Evolutionary conservation across 1,140 invertebrate species (phyloP).

Genomic region (Coboldia fuscipes): DNA sequence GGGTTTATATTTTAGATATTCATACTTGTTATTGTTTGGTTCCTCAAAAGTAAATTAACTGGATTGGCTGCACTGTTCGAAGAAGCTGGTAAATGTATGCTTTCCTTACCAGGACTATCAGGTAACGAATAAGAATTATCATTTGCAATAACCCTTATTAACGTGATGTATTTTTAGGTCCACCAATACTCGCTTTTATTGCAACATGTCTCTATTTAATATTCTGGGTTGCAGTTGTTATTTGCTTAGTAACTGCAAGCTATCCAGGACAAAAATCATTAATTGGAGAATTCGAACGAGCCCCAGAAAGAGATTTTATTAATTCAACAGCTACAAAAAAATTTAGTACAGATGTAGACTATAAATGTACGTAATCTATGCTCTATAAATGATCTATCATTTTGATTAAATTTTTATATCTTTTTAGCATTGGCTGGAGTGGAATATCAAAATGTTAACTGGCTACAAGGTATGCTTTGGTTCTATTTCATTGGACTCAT

Average conservation of each 20-base stretch:
- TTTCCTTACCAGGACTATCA: constrained; percentile 62
- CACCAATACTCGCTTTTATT: constrained; percentile 69
- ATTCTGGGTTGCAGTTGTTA: constrained; percentile 69
- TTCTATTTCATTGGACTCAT: constrained; percentile 70
- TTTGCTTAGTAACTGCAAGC: constrained; percentile 34
- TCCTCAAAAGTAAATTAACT: constrained; percentile 56
- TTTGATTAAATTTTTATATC: neutral
- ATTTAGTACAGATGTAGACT: constrained; percentile 5
- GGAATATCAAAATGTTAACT: constrained; percentile 41
- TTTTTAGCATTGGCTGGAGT: constrained; percentile 34
- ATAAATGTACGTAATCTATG: constrained; percentile 11
- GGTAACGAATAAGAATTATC: too few species aligned
- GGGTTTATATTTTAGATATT: constrained; percentile 42
- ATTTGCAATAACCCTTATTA: too few species aligned
- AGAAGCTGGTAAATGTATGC: constrained; percentile 69
- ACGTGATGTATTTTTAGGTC: too few species aligned
- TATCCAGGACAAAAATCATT: constrained; percentile 22
- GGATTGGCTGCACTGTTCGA: constrained; percentile 65
- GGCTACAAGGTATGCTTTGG: constrained; percentile 80
- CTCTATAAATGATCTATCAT: constrained; percentile 1
- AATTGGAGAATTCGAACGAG: constrained; percentile 3
- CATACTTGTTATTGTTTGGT: constrained; percentile 52
- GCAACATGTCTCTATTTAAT: constrained; percentile 55
- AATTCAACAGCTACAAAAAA: neutral
- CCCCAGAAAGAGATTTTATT: neutral